phyloP scores from a whole-genome alignment of 2,797 vertebrate genomes.

The Moxostoma hubbsi region DNA sequence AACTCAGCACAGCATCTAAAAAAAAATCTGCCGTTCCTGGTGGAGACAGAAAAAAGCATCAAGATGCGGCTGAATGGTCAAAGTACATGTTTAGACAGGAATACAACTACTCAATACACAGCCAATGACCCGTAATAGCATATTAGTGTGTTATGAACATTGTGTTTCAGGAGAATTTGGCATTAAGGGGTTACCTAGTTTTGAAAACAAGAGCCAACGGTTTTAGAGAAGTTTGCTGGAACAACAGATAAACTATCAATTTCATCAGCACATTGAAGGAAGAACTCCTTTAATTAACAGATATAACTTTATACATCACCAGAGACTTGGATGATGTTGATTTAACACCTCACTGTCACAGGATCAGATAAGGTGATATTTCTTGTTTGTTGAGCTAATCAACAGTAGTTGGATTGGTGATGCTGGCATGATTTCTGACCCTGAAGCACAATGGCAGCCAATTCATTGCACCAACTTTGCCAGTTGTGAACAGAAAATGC shows the following conservation, averaged over 20 bases:
- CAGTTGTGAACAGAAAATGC: slow-evolving; percentile 29
- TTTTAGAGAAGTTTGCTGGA: slow-evolving; percentile 26
- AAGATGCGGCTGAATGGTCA: too few relatives aligned
- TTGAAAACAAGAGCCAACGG: not conserved
- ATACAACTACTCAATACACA: too few relatives aligned
- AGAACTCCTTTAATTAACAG: slow-evolving; percentile 62
- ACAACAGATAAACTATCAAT: slow-evolving; percentile 15
- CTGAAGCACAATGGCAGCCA: slow-evolving; percentile 60
- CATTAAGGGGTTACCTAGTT: not conserved
- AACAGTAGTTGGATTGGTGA: slow-evolving; percentile 52
- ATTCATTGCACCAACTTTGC: slow-evolving; percentile 35
- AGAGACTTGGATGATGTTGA: slow-evolving; percentile 36
- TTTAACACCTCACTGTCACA: slow-evolving; percentile 56
- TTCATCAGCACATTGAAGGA: slow-evolving; percentile 9
- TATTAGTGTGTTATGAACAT: not conserved
- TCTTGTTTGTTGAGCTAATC: slow-evolving; percentile 43
- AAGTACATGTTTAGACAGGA: too few relatives aligned
- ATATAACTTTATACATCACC: slow-evolving; percentile 47
- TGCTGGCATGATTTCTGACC: slow-evolving; percentile 68
- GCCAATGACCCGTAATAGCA: too few relatives aligned
- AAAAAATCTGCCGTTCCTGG: too few relatives aligned
- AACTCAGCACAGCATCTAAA: too few relatives aligned
- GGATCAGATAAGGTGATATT: slow-evolving; percentile 58
- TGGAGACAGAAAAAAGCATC: too few relatives aligned
- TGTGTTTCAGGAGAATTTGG: not conserved